Percentiles rank a stretch among this genome's conserved stretches.
These are phyloP conservation scores for Otus sunia DNA, from an alignment of 2,113 vertebrate genomes.

Conservation along the genomic window DNA sequence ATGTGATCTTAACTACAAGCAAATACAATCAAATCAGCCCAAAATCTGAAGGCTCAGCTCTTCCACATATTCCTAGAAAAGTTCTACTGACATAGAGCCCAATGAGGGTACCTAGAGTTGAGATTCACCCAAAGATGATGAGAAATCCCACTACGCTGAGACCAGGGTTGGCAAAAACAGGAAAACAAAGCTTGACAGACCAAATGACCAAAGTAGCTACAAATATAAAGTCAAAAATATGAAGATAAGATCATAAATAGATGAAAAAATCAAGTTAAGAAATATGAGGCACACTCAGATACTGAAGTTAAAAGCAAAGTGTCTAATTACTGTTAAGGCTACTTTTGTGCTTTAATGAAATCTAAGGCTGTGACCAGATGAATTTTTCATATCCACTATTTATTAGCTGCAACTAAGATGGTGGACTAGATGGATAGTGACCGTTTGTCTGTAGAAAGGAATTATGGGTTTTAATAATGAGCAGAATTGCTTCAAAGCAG, in stretches of 20 bases:
- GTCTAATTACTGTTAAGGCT: not conserved
- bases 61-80: not conserved
- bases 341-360: not conserved
- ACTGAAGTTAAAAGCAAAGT: not conserved
- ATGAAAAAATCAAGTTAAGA: not conserved
- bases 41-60: not conserved
- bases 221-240: not conserved
- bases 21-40: not conserved
- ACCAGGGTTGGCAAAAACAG: not conserved
- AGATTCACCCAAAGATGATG: not conserved
- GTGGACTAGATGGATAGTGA: not conserved
- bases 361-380: not conserved
- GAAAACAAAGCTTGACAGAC: not conserved
- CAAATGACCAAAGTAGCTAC: not conserved
- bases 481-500: not conserved
- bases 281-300: not conserved
- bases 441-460: not conserved
- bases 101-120: not conserved
- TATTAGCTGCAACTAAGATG: not conserved
- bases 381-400: not conserved
- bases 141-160: not conserved
- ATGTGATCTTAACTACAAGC: not conserved
- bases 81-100: not conserved
- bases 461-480: not conserved
- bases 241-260: not conserved